Evolutionary conservation across 2,888 invertebrate genomes (phyloP), one percentile per base, ranked within the genome.

Genomic region (Nephrocerus scutellatus): DNA sequence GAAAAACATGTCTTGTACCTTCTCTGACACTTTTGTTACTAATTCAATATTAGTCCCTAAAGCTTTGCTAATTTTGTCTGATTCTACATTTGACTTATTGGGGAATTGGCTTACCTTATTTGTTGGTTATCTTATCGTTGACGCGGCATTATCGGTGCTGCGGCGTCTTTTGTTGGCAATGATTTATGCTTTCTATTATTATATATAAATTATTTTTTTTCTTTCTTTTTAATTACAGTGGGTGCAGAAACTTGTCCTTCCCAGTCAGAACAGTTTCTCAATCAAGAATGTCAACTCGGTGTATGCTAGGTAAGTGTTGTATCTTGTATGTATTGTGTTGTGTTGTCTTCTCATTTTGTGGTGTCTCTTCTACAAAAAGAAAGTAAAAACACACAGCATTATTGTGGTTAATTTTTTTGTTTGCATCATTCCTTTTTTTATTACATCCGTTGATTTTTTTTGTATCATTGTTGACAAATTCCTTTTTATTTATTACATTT

Each of bases 231-330:
- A 6, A 36, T 64, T 66, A 12, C 56, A 74, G 71, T 66, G 74
- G 53, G 70, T 80, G 21, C 72, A 68, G 41, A 75, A 74, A 55
- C 78, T 73, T 52, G 70, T 80, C 39, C 68, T 75, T 41, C 73
- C 76, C 34, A 64, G 70, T 24, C 71, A 73, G 48, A 67, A 71
- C 34, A 71, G 70, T 44, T 70, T 76, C 49, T 68, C 73, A 40
- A 64, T 72, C 46, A 63, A 70, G 35, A 73, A 72, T 55, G 73
- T 73, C 35, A 70, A 72, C 36, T 71, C 72, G 20, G 58, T 61
- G 47, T 78, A 78, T 57, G 73, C 76, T 50, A 78, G 77, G 78
- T 78, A 72, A 71, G 65, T 59, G 10, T 18, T 25, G 18, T 32
- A 3, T 32, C 24, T 30, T 23, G 2, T 21, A 28, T 24, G 19